Evolutionary conservation across 2,888 invertebrate genomes (phyloP).

Genomic region (Chrysopilus asiliformis): DNA sequence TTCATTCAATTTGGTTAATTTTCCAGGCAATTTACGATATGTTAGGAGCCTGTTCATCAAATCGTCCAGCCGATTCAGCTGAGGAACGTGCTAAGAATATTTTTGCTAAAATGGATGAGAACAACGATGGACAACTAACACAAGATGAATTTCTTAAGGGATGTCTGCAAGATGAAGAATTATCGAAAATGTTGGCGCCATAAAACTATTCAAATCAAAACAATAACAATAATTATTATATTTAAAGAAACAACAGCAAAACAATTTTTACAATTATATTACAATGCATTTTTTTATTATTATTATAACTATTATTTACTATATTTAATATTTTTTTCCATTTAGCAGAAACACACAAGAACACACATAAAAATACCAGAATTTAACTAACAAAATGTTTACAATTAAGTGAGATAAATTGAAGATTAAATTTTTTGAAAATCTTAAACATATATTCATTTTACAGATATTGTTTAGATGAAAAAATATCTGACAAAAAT

Average conservation of each 20-base stretch:
- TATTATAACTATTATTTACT: conserved; percentile 4
- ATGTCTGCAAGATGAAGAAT: conserved; percentile 90
- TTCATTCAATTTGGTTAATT: conserved; percentile 9
- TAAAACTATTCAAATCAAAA: conserved; percentile 39
- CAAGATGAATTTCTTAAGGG: conserved; percentile 97
- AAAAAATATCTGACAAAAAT: too few relatives aligned
- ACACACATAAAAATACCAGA: too few relatives aligned
- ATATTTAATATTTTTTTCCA: too few relatives aligned
- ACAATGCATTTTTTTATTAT: too few relatives aligned
- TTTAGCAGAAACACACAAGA: too few relatives aligned
- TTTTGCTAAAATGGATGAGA: conserved; percentile 98
- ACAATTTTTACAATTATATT: too few relatives aligned
- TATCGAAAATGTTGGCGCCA: conserved; percentile 89
- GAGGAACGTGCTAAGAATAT: conserved; percentile 98
- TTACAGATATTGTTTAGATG: too few relatives aligned
- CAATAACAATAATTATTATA: background rate
- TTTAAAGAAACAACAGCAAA: background rate
- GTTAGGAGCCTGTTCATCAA: conserved; percentile 94
- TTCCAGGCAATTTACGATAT: conserved; percentile 98
- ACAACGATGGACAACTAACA: conserved; percentile 95
- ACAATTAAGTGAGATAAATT: too few relatives aligned
- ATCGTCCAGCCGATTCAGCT: conserved; percentile 88
- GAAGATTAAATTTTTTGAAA: too few relatives aligned
- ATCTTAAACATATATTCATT: too few relatives aligned
- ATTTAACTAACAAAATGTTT: too few relatives aligned